A percentile compares a stretch with the other conserved stretches of the same genome.
Evolutionary conservation across 2,797 vertebrate species (phyloP).

Genomic region (Thunnus albacares): DNA sequence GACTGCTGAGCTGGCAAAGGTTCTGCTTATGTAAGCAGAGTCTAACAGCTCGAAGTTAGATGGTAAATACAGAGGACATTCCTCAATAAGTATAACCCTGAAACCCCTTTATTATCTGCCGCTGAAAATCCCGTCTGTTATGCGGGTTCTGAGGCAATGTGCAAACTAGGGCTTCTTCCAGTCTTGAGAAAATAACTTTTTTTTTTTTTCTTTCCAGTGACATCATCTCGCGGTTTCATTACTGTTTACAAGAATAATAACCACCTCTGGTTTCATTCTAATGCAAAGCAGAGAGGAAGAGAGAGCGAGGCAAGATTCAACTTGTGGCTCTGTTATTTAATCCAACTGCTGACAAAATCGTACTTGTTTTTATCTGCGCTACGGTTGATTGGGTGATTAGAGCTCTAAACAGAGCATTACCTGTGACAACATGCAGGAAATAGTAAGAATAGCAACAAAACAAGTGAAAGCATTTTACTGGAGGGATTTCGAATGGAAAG

Average conservation of each 20-base stretch:
- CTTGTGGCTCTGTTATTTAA: conserved; percentile 40
- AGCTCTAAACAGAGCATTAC: conserved; percentile 34
- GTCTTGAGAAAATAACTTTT: conserved; percentile 54
- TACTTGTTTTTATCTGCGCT: not conserved
- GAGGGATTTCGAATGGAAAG: conserved; percentile 13
- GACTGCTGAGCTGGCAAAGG: conserved; percentile 80
- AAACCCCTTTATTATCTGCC: conserved; percentile 71
- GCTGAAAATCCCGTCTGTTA: conserved; percentile 64
- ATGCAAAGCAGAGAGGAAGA: conserved; percentile 52
- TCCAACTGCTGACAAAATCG: conserved; percentile 34
- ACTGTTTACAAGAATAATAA: conserved; percentile 60
- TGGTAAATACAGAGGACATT: conserved; percentile 69
- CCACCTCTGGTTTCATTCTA: conserved; percentile 35
- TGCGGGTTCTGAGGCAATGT: conserved; percentile 61
- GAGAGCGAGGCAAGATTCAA: conserved; percentile 40
- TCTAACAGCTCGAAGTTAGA: conserved; percentile 56
- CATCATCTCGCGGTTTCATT: conserved; percentile 61
- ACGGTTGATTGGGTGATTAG: conserved; percentile 17
- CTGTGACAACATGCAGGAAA: conserved; percentile 28
- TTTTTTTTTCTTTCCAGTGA: conserved; percentile 61
- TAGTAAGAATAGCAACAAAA: conserved; percentile 6
- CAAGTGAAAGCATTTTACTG: conserved; percentile 1
- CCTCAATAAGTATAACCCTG: conserved; percentile 65
- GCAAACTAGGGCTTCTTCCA: conserved; percentile 31
- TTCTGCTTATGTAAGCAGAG: conserved; percentile 78